Base-by-base conservation (phyloP, 2,113 vertebrate genomes). In the Pundamilia nyererei region DNA sequence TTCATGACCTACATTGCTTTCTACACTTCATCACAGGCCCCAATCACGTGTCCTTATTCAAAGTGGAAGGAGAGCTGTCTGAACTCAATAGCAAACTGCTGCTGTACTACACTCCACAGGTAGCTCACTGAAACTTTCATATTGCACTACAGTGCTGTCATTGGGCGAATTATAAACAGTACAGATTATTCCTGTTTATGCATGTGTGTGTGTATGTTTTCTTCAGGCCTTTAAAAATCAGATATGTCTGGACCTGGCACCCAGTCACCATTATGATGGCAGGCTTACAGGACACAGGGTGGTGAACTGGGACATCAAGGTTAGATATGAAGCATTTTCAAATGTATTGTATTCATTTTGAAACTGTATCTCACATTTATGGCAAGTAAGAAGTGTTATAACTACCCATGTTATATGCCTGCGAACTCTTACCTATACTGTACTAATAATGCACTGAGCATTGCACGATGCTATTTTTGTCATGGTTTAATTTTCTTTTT, bases 51-150 rank as follows among this genome's bases (percentile, higher is more conserved):
- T 96, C 97, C 1, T 97, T 98, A 1, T 99, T 99, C 92, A 97
- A 97, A 5, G 94, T 96, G 1, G 98, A 99, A 49, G 97, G 98
- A 12, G 98, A 99, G 54, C 86, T 98, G 40, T 96, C 93, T 0
- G 99, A 99, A 56, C 95, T 99, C 35, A 94, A 95, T 82, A 91
- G 95, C 94, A 99, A 97, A 82, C 97, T 99, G 10, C 80, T 99
- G 83, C 96, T 99, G 14, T 97, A 98, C 95, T 99, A 99, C 91
- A 98, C 97, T n/a, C 98, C 99, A 24, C 98, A 99, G 98, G 99
- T 99, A 95, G 90, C 77, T 10, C 21, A 31, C 8, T 70, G 40
- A 86, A 80, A 49, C 62, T 2, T n/a, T 6, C 10, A 45, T 19
- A 40, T 24, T 65, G 5, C 24, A 9, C 26, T 17, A 15, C 11